Evolutionary conservation across 2,888 invertebrate genomes (phyloP).

Genomic region (Auanema sp.): DNA sequence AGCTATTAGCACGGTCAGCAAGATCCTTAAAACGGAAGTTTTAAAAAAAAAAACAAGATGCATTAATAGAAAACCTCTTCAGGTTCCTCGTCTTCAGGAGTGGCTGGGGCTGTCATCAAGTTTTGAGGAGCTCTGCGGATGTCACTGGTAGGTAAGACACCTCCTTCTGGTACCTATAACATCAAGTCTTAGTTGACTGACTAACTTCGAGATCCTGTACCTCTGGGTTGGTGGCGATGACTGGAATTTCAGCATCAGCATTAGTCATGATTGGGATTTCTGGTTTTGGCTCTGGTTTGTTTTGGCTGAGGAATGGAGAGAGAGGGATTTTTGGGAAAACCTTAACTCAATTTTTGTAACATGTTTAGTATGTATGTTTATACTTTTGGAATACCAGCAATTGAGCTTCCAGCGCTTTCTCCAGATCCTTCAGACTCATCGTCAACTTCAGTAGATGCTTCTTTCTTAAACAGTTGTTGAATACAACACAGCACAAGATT

Average conservation of each 20-base stretch:
- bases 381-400: slow-evolving; percentile 62
- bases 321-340: slow-evolving; percentile 62
- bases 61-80: slow-evolving; percentile 32
- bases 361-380: slow-evolving; percentile 1
- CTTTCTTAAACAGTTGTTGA: not conserved
- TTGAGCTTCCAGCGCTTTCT: slow-evolving; percentile 53
- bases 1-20: slow-evolving; percentile 14
- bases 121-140: slow-evolving; percentile 55
- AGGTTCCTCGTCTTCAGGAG: slow-evolving; percentile 27
- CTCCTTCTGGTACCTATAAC: slow-evolving; percentile 59
- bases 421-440: slow-evolving; percentile 47
- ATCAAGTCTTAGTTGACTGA: not conserved
- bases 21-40: too few relatives aligned
- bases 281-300: not conserved
- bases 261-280: slow-evolving; percentile 5
- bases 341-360: slow-evolving; percentile 19
- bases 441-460: not conserved
- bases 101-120: too few relatives aligned
- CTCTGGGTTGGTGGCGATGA: slow-evolving; percentile 37
- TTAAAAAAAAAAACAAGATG: not conserved
- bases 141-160: slow-evolving; percentile 51
- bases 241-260: slow-evolving; percentile 30
- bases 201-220: slow-evolving; percentile 15
- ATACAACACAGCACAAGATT: slow-evolving; percentile 7
- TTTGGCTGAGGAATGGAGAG: slow-evolving; percentile 39